Evolutionary conservation across 2,888 invertebrate genomes (phyloP), one percentile per base, ranked within the genome.

Genomic region (Epicampocera succincta): DNA sequence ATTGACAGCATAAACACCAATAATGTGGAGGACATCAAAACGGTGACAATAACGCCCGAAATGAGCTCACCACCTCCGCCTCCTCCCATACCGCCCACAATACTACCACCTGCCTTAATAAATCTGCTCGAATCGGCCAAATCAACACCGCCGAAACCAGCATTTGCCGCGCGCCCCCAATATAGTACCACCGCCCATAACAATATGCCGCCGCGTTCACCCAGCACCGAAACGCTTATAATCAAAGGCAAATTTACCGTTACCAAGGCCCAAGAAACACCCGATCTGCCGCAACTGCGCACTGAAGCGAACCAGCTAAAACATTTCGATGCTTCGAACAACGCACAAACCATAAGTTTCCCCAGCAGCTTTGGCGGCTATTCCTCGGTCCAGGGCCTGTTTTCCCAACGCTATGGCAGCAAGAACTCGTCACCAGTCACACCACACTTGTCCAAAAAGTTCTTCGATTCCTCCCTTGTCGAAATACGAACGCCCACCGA

Each of bases 381-480:
- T 81, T 88, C 93, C n/a, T 93, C 93, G 48, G 92, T 94, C 21
- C 93, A 93, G 85, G 91, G 93, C 13, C 91, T 95, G 78, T 94
- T 95, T 89, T 90, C 89, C 58, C 89, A 90, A 58, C 87, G 90
- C 6, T 89, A 89, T 65, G 90, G 88, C 82, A 89, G 90, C 72
- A 84, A 88, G 56, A 87, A 87, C 3, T 85, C 86, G 8, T 80
- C 85, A 3, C 50, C 85, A n/a, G 86, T 84, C 12, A 80, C 84
- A 19, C 94, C 94, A 2, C 96, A 96, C 90, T 92, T 94, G 83
- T 96, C 96, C 90, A 95, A 95, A 87, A 92, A 94, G 84, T 96
- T 95, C 92, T 96, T 96, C 88, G 96, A 96, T 91, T 94, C 94
- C 85, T 95, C 95, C 84, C 92, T 96, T 85, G 94, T 96, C 86